Base-by-base conservation (phyloP, 1,140 invertebrate species). In the Drosophila yakuba region DNA sequence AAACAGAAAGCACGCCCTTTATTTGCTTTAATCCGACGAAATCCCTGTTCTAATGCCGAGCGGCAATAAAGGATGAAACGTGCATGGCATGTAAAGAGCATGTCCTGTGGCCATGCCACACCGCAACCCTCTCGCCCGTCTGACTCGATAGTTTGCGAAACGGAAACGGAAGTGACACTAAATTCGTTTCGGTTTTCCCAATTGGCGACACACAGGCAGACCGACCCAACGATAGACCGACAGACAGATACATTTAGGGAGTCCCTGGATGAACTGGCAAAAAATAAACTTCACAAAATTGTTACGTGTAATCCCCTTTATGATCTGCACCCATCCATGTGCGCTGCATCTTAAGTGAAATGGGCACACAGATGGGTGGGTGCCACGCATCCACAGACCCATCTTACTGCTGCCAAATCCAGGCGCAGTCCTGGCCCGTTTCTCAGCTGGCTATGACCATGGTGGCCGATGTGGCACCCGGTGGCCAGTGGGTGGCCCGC, bases 371-470 rank as follows among this genome's bases (percentile, higher is more conserved):
- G n/a, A 20, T 20, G 20, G 20, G 20, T 20, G 20, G 17, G 17
- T 17, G 17, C 17, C 17, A 38, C 41, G 20, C 17, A 23, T 25
- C 38, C 32, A 4, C n/a, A n/a, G 20, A 20, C 20, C 20, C 20
- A 20, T 20, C 1, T 17, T n/a, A 68, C 64, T 68, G 64, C 80
- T 89, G 85, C 84, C 84, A 89, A 20, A 89, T 89, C 84, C 83
- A 88, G 50, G 71, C 74, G 76, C 79, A 88, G 83, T 76, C 67
- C 50, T 55, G 75, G 50, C 76, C 79, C 59, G 59, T 15, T 20
- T 86, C 88, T 92, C 91, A 92, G 91, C 91, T 92, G 74, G 91
- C 85, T 74, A 91, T 90, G 66, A 92, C 82, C 78, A 90, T 57
- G n/a, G 73, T 90, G 67, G 75, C 61, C 3, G 64, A 74, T 32